A percentile compares a stretch with the other conserved stretches of the same genome.
These are phyloP conservation scores for Cephus cinctus DNA, from an alignment of 1,140 invertebrate species.

Conservation along the genomic window DNA sequence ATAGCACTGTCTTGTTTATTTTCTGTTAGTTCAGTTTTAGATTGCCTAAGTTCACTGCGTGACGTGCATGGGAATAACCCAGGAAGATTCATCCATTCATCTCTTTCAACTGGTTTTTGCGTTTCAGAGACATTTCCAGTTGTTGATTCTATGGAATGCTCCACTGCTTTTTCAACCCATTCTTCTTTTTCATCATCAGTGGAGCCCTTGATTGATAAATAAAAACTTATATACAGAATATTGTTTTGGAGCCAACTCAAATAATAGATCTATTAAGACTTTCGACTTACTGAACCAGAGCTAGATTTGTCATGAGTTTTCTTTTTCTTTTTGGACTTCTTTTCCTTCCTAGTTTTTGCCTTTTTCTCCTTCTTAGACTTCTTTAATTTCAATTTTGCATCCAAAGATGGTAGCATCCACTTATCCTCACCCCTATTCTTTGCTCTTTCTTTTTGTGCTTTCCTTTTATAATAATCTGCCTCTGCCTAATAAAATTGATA, in stretches of 20 bases:
- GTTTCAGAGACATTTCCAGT: conserved; percentile 10
- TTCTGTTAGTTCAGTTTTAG: conserved; percentile 41
- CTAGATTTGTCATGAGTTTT: conserved; percentile 21
- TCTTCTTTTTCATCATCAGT: conserved; percentile 40
- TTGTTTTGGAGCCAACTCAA: neutral
- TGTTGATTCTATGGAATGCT: conserved; percentile 8
- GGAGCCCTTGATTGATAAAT: conserved; percentile 19
- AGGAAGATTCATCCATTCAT: conserved; percentile 57
- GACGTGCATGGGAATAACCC: conserved; percentile 43
- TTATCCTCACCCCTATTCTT: conserved; percentile 43
- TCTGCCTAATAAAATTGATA: conserved; percentile 32
- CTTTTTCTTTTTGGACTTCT: conserved; percentile 33
- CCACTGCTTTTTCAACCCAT: conserved; percentile 58
- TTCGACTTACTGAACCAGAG: conserved; percentile 21
- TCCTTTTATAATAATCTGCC: conserved; percentile 29
- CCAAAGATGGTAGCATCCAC: conserved; percentile 51
- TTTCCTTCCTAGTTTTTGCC: conserved; percentile 36
- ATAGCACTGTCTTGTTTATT: conserved; percentile 58
- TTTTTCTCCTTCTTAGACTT: conserved; percentile 30
- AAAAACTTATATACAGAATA: conserved; percentile 7
- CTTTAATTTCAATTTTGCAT: conserved; percentile 35
- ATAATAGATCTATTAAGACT: conserved; percentile 6
- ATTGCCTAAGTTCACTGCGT: conserved; percentile 48
- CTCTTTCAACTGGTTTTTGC: conserved; percentile 32
- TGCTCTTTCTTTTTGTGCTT: conserved; percentile 34